phyloP scores from a whole-genome alignment of 1,140 invertebrate species.

The Zaprionus ornatus region DNA sequence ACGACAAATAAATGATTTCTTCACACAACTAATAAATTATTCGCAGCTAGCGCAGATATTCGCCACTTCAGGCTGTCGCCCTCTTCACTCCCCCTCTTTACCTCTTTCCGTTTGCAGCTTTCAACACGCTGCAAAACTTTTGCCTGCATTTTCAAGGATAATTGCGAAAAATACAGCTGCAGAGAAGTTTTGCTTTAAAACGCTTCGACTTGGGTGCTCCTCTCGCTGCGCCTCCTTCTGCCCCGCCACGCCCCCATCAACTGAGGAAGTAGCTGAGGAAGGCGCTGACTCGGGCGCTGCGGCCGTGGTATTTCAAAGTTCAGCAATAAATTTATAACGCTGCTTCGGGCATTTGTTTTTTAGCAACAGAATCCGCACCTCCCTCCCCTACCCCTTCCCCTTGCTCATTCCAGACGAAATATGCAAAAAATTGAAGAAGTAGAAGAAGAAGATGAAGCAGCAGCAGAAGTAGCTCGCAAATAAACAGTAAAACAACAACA shows the following conservation, averaged over 20 bases:
- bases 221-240: neutral
- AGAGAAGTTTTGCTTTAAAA: slow-evolving; percentile 60
- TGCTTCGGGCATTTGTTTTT: slow-evolving; percentile 65
- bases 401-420: slow-evolving; percentile 47
- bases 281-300: slow-evolving; percentile 16
- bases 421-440: slow-evolving; percentile 59
- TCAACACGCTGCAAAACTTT: slow-evolving; percentile 53
- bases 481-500: slow-evolving; percentile 23
- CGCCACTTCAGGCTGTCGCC: slow-evolving; percentile 2
- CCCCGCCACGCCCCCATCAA: neutral
- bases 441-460: neutral
- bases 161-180: slow-evolving; percentile 71
- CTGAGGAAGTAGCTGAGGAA: slow-evolving; percentile 34
- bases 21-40: slow-evolving; percentile 80
- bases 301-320: slow-evolving; percentile 78
- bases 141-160: slow-evolving; percentile 73
- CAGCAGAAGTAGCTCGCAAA: slow-evolving; percentile 12
- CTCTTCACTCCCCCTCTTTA: neutral
- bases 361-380: slow-evolving; percentile 17
- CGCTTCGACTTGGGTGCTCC: slow-evolving; percentile 19
- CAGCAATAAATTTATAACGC: slow-evolving; percentile 77
- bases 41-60: slow-evolving; percentile 54
- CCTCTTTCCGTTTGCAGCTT: slow-evolving; percentile 62
- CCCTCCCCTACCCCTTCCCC: neutral
- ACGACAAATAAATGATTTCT: slow-evolving; percentile 75